Percentiles rank a stretch among this genome's conserved stretches.
These are phyloP conservation scores for Ditylenchus weischeri DNA, from an alignment of 2,888 invertebrate genomes.

Conservation along the genomic window DNA sequence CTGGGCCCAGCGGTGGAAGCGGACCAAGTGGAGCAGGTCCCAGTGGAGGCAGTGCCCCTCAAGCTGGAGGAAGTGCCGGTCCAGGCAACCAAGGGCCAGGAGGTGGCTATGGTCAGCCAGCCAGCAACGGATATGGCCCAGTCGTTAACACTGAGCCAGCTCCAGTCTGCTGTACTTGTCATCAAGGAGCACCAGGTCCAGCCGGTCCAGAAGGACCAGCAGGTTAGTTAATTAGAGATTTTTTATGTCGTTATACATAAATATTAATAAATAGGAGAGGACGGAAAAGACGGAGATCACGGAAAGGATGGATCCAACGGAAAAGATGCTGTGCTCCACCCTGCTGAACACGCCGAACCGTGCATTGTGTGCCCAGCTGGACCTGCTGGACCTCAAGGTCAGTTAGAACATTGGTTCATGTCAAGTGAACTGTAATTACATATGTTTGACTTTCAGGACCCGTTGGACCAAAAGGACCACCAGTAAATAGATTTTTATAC, in stretches of 20 bases:
- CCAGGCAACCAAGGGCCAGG: constrained; percentile 28
- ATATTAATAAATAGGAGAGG: constrained; percentile 11
- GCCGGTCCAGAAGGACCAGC: constrained; percentile 8
- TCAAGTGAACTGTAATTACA: neutral
- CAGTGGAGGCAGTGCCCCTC: neutral
- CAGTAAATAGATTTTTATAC: constrained; percentile 12
- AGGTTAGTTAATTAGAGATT: too few species aligned
- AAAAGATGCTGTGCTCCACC: constrained; percentile 37
- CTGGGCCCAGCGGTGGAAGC: neutral
- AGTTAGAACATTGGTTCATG: neutral
- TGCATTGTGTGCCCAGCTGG: constrained; percentile 42
- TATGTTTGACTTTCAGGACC: neutral
- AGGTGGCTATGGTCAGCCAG: constrained; percentile 28
- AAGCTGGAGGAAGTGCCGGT: neutral
- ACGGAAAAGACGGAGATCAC: constrained; percentile 37
- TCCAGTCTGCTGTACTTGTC: constrained; percentile 29
- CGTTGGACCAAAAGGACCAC: constrained; percentile 33
- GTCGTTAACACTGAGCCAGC: constrained; percentile 41
- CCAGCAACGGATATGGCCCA: constrained; percentile 31
- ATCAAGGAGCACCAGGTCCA: constrained; percentile 33
- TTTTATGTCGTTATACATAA: too few species aligned
- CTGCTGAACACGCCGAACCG: constrained; percentile 34
- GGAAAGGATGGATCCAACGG: constrained; percentile 38
- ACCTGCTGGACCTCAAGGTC: constrained; percentile 43
- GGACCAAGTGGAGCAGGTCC: constrained; percentile 6